Percentiles rank a stretch among this genome's conserved stretches.
Evolutionary conservation across 2,888 invertebrate genomes (phyloP).

Genomic region (Ophion costatus): DNA sequence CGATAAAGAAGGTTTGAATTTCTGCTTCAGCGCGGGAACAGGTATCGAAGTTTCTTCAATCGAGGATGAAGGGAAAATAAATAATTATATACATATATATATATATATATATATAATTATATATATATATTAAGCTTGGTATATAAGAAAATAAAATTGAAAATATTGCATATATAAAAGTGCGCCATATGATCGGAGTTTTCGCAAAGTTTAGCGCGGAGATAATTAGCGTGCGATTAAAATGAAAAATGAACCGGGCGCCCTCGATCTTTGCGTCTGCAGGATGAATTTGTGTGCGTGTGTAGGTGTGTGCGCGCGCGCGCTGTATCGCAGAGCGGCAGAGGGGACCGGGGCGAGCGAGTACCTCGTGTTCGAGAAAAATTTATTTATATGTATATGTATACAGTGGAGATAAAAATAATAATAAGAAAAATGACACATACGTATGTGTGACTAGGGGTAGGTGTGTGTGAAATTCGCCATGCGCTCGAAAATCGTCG

Average conservation of each 20-base stretch:
- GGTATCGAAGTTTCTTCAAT: conserved; percentile 5
- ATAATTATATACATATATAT: not conserved
- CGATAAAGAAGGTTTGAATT: conserved; percentile 40
- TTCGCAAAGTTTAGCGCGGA: conserved; percentile 48
- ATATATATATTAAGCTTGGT: not conserved
- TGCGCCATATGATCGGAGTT: conserved; percentile 44
- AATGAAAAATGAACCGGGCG: conserved; percentile 65
- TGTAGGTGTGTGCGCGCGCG: not conserved
- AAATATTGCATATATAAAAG: conserved; percentile 30
- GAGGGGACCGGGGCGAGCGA: conserved; percentile 34
- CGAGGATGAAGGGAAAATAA: not conserved
- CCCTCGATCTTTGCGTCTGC: conserved; percentile 57
- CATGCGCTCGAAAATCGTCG: conserved; percentile 53
- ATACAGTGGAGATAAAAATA: not conserved
- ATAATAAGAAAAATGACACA: not conserved
- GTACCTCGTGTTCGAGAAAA: conserved; percentile 40
- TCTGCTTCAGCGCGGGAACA: not conserved
- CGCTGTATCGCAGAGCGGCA: conserved; percentile 21
- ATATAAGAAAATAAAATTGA: conserved; percentile 16
- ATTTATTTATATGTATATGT: not conserved
- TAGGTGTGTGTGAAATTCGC: conserved; percentile 44
- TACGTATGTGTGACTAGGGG: not conserved
- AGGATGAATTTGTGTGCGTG: conserved; percentile 23
- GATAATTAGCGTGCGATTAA: conserved; percentile 65
- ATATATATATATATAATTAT: not conserved